Conservation (phyloP, 1,140 invertebrate genomes). For the Coelopa frigida region DNA sequence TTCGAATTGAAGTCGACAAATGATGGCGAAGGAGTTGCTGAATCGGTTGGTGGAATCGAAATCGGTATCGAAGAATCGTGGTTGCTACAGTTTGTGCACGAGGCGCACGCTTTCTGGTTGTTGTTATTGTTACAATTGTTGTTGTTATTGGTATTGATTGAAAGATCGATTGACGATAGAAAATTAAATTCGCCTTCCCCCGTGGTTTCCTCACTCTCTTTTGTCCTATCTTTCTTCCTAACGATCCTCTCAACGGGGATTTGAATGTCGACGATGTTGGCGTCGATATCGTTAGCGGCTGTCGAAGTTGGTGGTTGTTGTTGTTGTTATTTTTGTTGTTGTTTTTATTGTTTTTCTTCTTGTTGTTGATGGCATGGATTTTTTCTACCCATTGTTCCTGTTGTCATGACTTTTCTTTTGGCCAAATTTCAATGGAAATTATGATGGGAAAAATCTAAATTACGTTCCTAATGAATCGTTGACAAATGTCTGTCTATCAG, state of each 20-base stretch:
- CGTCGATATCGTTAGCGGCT: neutral
- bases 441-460: constrained; percentile 40
- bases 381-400: constrained; percentile 16
- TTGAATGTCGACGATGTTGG: neutral
- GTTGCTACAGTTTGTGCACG: constrained; percentile 15
- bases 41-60: neutral
- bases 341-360: too few species aligned
- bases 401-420: constrained; percentile 19
- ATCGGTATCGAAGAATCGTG: neutral
- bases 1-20: neutral
- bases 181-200: constrained; percentile 22
- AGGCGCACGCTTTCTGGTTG: constrained; percentile 14
- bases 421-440: constrained; percentile 35
- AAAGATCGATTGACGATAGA: constrained; percentile 35
- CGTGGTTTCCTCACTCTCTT: neutral
- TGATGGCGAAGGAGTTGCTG: neutral
- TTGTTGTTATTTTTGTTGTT: constrained; percentile 31
- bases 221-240: neutral
- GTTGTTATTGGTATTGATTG: too few species aligned
- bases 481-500: neutral
- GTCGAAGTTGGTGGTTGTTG: constrained; percentile 14
- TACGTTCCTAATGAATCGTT: constrained; percentile 17
- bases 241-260: neutral
- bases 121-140: too few species aligned
- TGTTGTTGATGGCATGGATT: too few species aligned